Percentiles rank a stretch among this genome's conserved stretches.
Evolutionary conservation across 1,140 invertebrate species (phyloP).

Genomic region (Lordiphosa mommai): DNA sequence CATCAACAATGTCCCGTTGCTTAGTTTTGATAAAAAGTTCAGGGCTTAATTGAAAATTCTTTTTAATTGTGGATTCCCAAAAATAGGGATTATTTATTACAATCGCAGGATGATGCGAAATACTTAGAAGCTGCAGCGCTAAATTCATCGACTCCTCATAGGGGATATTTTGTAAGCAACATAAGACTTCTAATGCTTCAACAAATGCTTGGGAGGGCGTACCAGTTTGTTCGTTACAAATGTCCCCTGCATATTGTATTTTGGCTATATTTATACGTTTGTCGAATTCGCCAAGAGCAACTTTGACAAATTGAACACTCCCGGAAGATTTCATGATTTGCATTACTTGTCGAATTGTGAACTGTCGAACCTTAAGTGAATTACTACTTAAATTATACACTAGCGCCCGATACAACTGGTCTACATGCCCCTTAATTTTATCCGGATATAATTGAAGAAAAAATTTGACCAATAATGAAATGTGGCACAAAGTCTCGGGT

Average conservation of each 20-base stretch:
- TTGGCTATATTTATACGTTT: slow-evolving; percentile 82
- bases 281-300: slow-evolving; percentile 83
- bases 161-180: slow-evolving; percentile 76
- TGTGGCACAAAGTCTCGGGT: slow-evolving; percentile 85
- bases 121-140: slow-evolving; percentile 83
- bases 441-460: slow-evolving; percentile 84
- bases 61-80: slow-evolving; percentile 60
- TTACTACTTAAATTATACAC: slow-evolving; percentile 83
- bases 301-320: slow-evolving; percentile 46
- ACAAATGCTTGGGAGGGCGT: slow-evolving; percentile 67
- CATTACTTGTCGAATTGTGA: slow-evolving; percentile 69
- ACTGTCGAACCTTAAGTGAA: slow-evolving; percentile 66
- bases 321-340: slow-evolving; percentile 47
- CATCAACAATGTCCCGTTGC: slow-evolving; percentile 35
- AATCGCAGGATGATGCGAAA: slow-evolving; percentile 86
- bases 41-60: slow-evolving; percentile 45
- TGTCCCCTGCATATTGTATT: slow-evolving; percentile 79
- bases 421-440: slow-evolving; percentile 82
- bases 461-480: slow-evolving; percentile 84
- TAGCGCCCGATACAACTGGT: slow-evolving; percentile 83
- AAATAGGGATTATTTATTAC: slow-evolving; percentile 77
- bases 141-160: slow-evolving; percentile 81
- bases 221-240: slow-evolving; percentile 78
- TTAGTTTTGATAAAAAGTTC: slow-evolving; percentile 52
- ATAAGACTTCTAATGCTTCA: slow-evolving; percentile 57